Conservation (phyloP, 2,113 vertebrate genomes). For the Eulemur rufifrons region DNA sequence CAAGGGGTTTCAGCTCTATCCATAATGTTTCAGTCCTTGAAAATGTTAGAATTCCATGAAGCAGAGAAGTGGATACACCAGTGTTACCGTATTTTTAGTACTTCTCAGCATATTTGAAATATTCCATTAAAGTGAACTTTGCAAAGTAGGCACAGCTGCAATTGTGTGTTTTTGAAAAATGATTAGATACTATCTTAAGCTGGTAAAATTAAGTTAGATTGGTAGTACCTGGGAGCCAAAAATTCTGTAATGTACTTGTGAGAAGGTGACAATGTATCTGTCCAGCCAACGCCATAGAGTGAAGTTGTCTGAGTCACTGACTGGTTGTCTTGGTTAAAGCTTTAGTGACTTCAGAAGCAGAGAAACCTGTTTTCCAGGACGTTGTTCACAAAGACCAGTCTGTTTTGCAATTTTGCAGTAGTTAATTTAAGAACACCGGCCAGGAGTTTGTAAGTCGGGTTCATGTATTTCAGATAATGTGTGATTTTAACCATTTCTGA, state of each 20-base stretch:
- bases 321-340: not conserved
- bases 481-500: not conserved
- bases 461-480: not conserved
- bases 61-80: not conserved
- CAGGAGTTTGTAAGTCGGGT: not conserved
- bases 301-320: not conserved
- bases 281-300: not conserved
- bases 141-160: not conserved
- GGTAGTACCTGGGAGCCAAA: not conserved
- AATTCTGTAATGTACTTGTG: not conserved
- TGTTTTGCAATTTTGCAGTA: not conserved
- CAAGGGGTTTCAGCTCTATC: not conserved
- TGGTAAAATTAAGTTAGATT: not conserved
- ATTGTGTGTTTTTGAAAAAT: not conserved
- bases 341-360: slow-evolving; percentile 11
- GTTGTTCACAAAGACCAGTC: not conserved
- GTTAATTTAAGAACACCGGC: not conserved
- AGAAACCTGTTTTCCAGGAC: slow-evolving; percentile 49
- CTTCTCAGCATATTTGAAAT: not conserved
- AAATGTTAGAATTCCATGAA: not conserved
- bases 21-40: not conserved
- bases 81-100: not conserved
- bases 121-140: not conserved
- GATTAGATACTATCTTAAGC: not conserved
- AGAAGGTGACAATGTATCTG: not conserved